phyloP scores from a whole-genome alignment of 2,797 vertebrate species.

The Ataeniobius toweri region DNA sequence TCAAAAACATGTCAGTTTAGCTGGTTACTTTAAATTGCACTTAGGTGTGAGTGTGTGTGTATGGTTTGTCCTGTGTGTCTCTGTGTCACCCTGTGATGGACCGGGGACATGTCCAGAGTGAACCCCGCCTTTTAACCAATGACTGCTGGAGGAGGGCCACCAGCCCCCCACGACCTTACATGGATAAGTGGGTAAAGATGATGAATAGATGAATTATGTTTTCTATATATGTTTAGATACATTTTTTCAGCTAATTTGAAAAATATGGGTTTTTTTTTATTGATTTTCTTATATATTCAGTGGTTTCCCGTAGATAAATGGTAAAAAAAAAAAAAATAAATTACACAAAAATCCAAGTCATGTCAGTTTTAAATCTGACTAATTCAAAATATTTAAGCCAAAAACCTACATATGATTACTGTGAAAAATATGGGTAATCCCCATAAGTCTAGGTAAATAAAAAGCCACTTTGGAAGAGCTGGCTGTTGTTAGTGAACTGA shows the following conservation, averaged over 20 bases:
- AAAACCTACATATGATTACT: not conserved
- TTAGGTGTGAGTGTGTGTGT: too few species aligned
- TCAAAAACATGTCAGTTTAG: too few species aligned
- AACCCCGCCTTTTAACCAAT: too few species aligned
- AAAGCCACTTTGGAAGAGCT: not conserved
- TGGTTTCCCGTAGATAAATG: not conserved
- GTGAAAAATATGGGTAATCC: not conserved
- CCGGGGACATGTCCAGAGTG: too few species aligned
- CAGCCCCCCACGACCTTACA: too few species aligned
- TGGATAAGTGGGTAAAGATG: too few species aligned
- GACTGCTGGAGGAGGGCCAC: too few species aligned
- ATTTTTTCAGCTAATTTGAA: not conserved
- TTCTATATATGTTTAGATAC: not conserved
- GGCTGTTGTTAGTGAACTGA: not conserved
- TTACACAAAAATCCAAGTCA: not conserved
- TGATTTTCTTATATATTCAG: not conserved
- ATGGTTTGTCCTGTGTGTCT: too few species aligned
- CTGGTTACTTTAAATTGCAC: too few species aligned
- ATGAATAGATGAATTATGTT: too few species aligned
- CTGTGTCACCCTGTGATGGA: too few species aligned
- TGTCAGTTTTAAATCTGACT: not conserved
- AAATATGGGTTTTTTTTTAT: not conserved
- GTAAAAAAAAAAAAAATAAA: not conserved
- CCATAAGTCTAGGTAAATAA: not conserved
- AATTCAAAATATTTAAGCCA: not conserved